Percentiles rank a stretch among this genome's conserved stretches.
Evolutionary conservation across 2,888 invertebrate genomes (phyloP).

Genomic region (Abrostola tripartita): DNA sequence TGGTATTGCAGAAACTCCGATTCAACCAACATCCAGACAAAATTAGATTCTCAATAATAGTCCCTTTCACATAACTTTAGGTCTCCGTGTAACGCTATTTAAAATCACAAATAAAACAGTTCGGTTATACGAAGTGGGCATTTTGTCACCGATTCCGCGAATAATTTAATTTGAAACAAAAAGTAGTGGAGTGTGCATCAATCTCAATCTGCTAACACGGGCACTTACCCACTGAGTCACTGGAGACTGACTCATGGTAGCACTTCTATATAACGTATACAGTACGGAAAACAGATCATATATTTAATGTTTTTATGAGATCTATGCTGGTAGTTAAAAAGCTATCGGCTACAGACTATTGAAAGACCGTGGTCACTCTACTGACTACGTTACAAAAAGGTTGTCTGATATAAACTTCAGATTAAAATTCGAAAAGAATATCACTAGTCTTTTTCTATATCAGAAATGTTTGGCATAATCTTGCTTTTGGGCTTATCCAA

Average conservation of each 20-base stretch:
- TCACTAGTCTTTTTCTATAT: neutral
- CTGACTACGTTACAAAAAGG: too few relatives aligned
- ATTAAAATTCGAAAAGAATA: neutral
- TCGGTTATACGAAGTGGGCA: slow-evolving; percentile 52
- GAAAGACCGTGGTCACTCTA: neutral
- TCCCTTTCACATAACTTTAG: slow-evolving; percentile 25
- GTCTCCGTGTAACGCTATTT: slow-evolving; percentile 15
- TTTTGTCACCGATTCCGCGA: slow-evolving; percentile 60
- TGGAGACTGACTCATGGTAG: slow-evolving; percentile 61
- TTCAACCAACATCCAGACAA: neutral
- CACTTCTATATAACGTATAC: slow-evolving; percentile 29
- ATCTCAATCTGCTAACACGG: slow-evolving; percentile 76
- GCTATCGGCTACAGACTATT: neutral
- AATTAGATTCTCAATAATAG: slow-evolving; percentile 28
- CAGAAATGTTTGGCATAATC: too few relatives aligned
- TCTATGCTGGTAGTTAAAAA: neutral
- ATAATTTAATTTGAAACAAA: slow-evolving; percentile 61
- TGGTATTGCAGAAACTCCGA: neutral
- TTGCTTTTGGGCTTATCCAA: too few relatives aligned
- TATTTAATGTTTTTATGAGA: neutral
- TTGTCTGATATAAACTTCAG: neutral
- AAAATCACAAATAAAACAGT: slow-evolving; percentile 41
- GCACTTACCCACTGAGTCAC: slow-evolving; percentile 68
- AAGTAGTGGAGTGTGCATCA: slow-evolving; percentile 63
- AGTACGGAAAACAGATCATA: slow-evolving; percentile 1